These are phyloP conservation scores for Scotopteryx bipunctaria DNA, from an alignment of 2,888 invertebrate species.

Conservation along the genomic window DNA sequence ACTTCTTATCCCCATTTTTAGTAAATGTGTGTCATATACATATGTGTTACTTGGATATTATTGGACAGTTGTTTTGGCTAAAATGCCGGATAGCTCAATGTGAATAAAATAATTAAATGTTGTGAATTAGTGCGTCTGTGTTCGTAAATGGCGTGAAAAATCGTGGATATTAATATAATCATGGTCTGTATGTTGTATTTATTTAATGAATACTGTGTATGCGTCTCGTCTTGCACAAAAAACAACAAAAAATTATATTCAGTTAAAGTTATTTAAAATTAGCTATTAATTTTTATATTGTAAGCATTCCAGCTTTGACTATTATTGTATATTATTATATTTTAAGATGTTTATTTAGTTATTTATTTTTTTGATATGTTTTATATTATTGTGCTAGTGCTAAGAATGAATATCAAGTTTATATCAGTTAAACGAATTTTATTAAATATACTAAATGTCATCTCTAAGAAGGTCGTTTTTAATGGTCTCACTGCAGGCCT, in stretches of 20 bases:
- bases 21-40: too few species aligned
- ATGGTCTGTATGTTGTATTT: not conserved
- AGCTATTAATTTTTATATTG: constrained; percentile 24
- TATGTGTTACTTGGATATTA: not conserved
- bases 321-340: constrained; percentile 24
- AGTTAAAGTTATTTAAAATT: not conserved
- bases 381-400: constrained; percentile 51
- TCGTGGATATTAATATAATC: not conserved
- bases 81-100: constrained; percentile 16
- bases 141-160: constrained; percentile 6
- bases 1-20: too few species aligned
- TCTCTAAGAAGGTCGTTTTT: constrained; percentile 63
- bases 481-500: constrained; percentile 54
- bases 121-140: constrained; percentile 12
- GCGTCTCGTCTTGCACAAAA: not conserved
- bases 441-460: constrained; percentile 64
- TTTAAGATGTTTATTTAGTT: constrained; percentile 45
- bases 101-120: constrained; percentile 9
- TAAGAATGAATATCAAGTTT: constrained; percentile 47
- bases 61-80: constrained; percentile 11
- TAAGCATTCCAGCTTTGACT: constrained; percentile 44
- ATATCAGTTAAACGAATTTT: constrained; percentile 52
- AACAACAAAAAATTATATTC: constrained; percentile 12
- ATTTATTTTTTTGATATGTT: constrained; percentile 58
- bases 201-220: too few species aligned